Conservation (phyloP, 1,140 invertebrate species). For the Saccostrea glomerata region DNA sequence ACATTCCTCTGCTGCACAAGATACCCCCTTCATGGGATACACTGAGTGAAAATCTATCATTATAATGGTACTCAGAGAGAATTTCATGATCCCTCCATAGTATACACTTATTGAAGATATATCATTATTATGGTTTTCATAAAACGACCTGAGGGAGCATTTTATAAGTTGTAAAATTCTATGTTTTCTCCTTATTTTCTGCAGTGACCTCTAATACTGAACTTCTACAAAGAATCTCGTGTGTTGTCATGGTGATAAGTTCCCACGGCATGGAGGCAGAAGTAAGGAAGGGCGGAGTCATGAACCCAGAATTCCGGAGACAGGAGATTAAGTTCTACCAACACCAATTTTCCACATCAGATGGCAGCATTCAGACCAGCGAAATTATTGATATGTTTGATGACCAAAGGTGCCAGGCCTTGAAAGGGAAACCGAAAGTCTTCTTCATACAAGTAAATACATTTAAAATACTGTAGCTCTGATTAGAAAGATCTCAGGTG, state of each 20-base stretch:
- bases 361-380: conserved; percentile 32
- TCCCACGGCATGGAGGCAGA: conserved; percentile 36
- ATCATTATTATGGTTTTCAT: no score
- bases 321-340: conserved; percentile 21
- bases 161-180: background rate
- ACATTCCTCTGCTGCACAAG: no score
- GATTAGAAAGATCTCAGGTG: background rate
- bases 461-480: background rate
- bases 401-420: conserved; percentile 4
- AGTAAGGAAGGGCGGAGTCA: background rate
- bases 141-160: no score
- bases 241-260: conserved; percentile 40
- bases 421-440: conserved; percentile 41
- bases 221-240: conserved; percentile 10
- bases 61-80: no score
- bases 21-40: no score
- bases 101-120: no score
- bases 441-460: conserved; percentile 47
- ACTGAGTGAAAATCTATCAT: no score
- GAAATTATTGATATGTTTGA: conserved; percentile 40
- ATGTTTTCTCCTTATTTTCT: background rate
- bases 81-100: no score
- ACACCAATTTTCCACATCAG: conserved; percentile 24
- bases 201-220: background rate
- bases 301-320: conserved; percentile 5